Conservation (phyloP, 2,113 vertebrate species). For the Xyrauchen texanus region DNA sequence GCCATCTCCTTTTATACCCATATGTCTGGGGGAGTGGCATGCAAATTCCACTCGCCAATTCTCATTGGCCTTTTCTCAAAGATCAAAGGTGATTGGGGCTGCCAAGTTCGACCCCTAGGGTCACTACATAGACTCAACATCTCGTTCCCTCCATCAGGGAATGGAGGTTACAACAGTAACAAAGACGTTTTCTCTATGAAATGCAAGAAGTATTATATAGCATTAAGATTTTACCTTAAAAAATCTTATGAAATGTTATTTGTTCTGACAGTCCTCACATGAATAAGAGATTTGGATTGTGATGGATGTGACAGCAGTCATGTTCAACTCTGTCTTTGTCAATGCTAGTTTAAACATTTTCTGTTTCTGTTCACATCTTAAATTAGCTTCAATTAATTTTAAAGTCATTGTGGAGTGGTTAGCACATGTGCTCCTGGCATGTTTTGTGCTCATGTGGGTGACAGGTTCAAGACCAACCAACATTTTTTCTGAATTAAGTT, state of each 20-base stretch:
- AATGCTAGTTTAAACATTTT: slow-evolving; percentile 20
- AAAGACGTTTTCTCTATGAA: too few species aligned
- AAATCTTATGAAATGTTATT: slow-evolving; percentile 11
- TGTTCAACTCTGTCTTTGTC: neutral
- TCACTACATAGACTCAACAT: too few species aligned
- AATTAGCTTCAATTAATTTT: neutral
- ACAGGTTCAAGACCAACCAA: neutral
- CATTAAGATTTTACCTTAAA: neutral
- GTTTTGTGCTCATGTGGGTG: neutral
- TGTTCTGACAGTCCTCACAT: slow-evolving; percentile 13
- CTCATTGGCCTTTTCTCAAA: too few species aligned
- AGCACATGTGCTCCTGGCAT: neutral
- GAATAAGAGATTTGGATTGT: neutral
- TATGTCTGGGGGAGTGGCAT: too few species aligned
- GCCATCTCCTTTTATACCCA: too few species aligned
- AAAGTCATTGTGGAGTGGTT: neutral
- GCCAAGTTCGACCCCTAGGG: too few species aligned
- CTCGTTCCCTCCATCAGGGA: too few species aligned
- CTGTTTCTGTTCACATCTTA: slow-evolving; percentile 20
- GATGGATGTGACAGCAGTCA: neutral
- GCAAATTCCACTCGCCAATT: too few species aligned
- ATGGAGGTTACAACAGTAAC: too few species aligned
- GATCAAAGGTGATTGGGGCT: too few species aligned
- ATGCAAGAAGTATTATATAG: too few species aligned
- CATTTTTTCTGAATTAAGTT: too few species aligned